phyloP scores from a whole-genome alignment of 1,140 invertebrate species.

The Hyles vespertilio region DNA sequence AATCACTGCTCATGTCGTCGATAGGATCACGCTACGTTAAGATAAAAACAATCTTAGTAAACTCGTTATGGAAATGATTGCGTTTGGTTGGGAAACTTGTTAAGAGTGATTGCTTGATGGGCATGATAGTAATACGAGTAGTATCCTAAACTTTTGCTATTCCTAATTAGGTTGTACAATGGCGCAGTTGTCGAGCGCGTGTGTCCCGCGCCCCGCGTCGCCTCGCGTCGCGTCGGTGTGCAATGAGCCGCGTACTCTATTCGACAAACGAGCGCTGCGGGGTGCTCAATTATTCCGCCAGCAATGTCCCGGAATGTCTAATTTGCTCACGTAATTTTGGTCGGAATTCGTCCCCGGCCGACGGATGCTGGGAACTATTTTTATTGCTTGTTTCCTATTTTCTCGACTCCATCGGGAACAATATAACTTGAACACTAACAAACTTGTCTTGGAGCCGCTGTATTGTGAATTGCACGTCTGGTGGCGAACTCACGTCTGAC shows the following conservation, averaged over 20 bases:
- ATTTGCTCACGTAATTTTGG: conserved; percentile 72
- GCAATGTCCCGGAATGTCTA: conserved; percentile 69
- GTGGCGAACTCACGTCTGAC: conserved; percentile 1
- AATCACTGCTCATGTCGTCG: too few species aligned
- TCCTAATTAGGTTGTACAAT: neutral
- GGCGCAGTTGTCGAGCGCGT: neutral
- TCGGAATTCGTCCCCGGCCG: conserved; percentile 62
- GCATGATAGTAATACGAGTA: too few species aligned
- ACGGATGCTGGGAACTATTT: conserved; percentile 66
- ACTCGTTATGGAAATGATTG: too few species aligned
- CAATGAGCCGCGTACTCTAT: conserved; percentile 33
- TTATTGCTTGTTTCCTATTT: conserved; percentile 73
- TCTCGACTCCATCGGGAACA: conserved; percentile 50
- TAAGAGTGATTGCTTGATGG: too few species aligned
- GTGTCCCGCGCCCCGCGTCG: conserved; percentile 6
- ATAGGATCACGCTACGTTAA: too few species aligned
- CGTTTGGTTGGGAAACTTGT: too few species aligned
- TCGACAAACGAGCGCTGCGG: conserved; percentile 42
- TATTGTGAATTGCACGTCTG: conserved; percentile 66
- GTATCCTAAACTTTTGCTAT: too few species aligned
- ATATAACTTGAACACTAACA: conserved; percentile 59
- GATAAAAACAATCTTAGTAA: too few species aligned
- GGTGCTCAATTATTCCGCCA: conserved; percentile 59
- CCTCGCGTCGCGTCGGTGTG: conserved; percentile 13
- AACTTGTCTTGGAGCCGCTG: conserved; percentile 50